phyloP scores from a whole-genome alignment of 2,888 invertebrate genomes.

The Eudemis profundana region DNA sequence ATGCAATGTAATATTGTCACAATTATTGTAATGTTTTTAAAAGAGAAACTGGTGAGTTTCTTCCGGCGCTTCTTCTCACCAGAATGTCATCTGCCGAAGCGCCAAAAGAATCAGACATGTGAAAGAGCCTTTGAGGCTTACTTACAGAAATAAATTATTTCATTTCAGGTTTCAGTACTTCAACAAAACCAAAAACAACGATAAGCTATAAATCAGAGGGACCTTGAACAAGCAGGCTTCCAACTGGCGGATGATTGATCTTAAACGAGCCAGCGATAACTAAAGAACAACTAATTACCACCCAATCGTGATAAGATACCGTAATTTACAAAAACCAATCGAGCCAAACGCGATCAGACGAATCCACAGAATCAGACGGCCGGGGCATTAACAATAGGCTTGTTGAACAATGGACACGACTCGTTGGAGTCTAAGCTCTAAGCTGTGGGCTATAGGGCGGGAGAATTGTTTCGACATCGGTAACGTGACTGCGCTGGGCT shows the following conservation, averaged over 20 bases:
- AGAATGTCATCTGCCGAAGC: too few relatives aligned
- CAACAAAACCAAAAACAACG: too few relatives aligned
- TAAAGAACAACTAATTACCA: not conserved
- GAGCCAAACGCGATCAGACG: conserved; percentile 5
- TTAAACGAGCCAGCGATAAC: not conserved
- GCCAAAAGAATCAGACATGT: too few relatives aligned
- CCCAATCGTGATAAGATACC: not conserved
- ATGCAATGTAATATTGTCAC: too few relatives aligned
- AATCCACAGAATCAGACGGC: conserved; percentile 18
- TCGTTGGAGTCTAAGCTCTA: conserved; percentile 17
- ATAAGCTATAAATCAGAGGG: too few relatives aligned
- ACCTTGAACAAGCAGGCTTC: not conserved
- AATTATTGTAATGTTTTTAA: too few relatives aligned
- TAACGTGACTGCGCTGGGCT: conserved; percentile 58
- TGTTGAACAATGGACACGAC: not conserved
- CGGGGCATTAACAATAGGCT: conserved; percentile 28
- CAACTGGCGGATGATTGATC: not conserved
- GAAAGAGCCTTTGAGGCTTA: too few relatives aligned
- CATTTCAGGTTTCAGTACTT: too few relatives aligned
- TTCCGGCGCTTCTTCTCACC: too few relatives aligned
- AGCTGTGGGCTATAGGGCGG: conserved; percentile 3
- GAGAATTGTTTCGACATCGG: conserved; percentile 54
- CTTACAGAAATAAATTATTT: too few relatives aligned
- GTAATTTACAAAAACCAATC: conserved; percentile 8
- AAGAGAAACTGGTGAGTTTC: too few relatives aligned